Evolutionary conservation across 1,140 invertebrate genomes (phyloP), one percentile per base, ranked within the genome.

Genomic region (Conus betulinus): DNA sequence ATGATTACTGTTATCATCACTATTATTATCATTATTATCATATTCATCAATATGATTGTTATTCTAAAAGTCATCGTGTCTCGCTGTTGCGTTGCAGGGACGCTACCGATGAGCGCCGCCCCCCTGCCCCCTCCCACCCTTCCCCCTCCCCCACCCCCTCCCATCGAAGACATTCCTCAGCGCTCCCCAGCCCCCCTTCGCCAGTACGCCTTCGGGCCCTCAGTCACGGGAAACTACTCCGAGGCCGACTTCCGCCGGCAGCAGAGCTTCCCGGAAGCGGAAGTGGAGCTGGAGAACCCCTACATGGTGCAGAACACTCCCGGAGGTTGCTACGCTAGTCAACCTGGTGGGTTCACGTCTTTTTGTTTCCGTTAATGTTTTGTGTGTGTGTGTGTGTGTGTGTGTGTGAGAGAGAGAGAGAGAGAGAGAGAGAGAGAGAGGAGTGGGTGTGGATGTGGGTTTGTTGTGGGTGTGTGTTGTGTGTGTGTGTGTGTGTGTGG

Each of bases 251-350:
- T 87, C 76, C 60, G 88, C 25, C 20, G 81, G 17, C 51, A 55
- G 81, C 13, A 20, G 10, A 23, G 39, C 15, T 55, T 83, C 51
- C 52, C 81, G 51, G 81, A 83, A 15, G 81, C 39, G 39, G 81
- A 83, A 51, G 76, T 78, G 76, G 76, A 78, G 76, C 51, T 83
- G 81, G 81, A 83, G 81, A 83, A 83, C 81, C 81, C 81, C 8
- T 83, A 83, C 81, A 83, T 83, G 81, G 97, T 98, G 57, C 97
- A 98, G 95, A 98, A 97, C 87, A 97, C 97, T 91, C 98, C 97
- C 90, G 98, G 98, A 25, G 52, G 86, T 53, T 88, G 76, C 39
- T 98, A 98, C 96, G 98, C 81, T 17, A 15, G 57, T 39, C 39
- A 39, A 39, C 39, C 39, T 39, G 39, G 39, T 39, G 39, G 39